phyloP scores from a whole-genome alignment of 1,140 invertebrate species.

The Megathymus violae region DNA sequence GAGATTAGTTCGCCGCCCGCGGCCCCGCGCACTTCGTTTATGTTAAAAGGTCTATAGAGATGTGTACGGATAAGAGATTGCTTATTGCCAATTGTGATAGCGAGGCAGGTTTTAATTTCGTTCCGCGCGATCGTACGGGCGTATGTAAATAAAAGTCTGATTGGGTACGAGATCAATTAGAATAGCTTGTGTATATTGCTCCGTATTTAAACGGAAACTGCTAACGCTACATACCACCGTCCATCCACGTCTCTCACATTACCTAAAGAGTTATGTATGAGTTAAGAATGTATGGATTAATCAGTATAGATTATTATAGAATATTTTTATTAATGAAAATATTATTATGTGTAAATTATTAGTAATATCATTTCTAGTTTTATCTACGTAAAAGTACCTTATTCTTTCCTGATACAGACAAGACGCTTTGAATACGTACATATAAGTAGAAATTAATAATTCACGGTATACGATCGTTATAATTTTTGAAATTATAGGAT shows the following conservation, averaged over 20 bases:
- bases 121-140: conserved; percentile 46
- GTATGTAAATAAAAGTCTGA: conserved; percentile 71
- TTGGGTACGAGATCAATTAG: conserved; percentile 51
- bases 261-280: too few species aligned
- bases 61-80: conserved; percentile 82
- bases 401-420: neutral
- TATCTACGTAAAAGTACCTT: too few species aligned
- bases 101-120: conserved; percentile 76
- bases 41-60: conserved; percentile 81
- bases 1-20: conserved; percentile 82
- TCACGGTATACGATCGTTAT: conserved; percentile 28
- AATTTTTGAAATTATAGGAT: conserved; percentile 30
- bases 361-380: too few species aligned
- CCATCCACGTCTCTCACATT: too few species aligned
- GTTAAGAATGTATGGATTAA: too few species aligned
- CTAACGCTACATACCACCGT: conserved; percentile 4
- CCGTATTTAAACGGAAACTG: conserved; percentile 25
- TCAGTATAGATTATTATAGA: too few species aligned
- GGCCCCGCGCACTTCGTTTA: conserved; percentile 74
- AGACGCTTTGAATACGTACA: neutral
- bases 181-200: conserved; percentile 37
- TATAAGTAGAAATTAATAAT: conserved; percentile 18
- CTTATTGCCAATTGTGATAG: conserved; percentile 82
- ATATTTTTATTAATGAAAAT: too few species aligned
- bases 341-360: too few species aligned